Evolutionary conservation across 2,113 vertebrate species (phyloP).

Genomic region (Anhinga rufa): DNA sequence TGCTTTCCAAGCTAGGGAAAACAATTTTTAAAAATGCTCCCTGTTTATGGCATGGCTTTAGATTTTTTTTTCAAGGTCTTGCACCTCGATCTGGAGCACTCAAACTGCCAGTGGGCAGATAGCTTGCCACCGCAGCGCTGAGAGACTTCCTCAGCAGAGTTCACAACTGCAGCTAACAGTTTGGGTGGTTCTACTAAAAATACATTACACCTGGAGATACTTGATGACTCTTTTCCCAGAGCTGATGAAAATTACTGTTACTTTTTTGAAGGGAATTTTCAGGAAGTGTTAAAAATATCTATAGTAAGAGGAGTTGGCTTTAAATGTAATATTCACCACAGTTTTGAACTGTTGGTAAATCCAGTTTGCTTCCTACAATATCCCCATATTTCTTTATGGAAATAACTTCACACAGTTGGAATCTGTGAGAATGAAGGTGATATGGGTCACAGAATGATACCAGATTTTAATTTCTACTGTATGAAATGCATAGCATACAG

Average conservation of each 20-base stretch:
- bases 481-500: not conserved
- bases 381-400: slow-evolving; percentile 52
- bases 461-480: slow-evolving; percentile 49
- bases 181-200: slow-evolving; percentile 57
- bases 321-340: slow-evolving; percentile 8
- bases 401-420: slow-evolving; percentile 56
- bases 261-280: slow-evolving; percentile 55
- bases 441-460: slow-evolving; percentile 15
- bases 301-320: slow-evolving; percentile 22
- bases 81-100: slow-evolving; percentile 34
- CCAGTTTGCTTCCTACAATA: slow-evolving; percentile 38
- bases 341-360: slow-evolving; percentile 32
- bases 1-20: not conserved
- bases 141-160: slow-evolving; percentile 48
- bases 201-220: slow-evolving; percentile 56
- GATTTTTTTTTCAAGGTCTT: slow-evolving; percentile 48
- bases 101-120: slow-evolving; percentile 40
- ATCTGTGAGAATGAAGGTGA: slow-evolving; percentile 50
- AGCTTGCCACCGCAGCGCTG: not conserved
- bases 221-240: slow-evolving; percentile 51
- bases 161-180: slow-evolving; percentile 44
- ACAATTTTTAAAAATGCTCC: not conserved
- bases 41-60: slow-evolving; percentile 34
- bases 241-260: slow-evolving; percentile 60
- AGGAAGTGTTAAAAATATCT: slow-evolving; percentile 50